A percentile compares a stretch with the other conserved stretches of the same genome.
These are phyloP conservation scores for Ichneumon xanthorius DNA, from an alignment of 2,888 invertebrate species.

Conservation along the genomic window DNA sequence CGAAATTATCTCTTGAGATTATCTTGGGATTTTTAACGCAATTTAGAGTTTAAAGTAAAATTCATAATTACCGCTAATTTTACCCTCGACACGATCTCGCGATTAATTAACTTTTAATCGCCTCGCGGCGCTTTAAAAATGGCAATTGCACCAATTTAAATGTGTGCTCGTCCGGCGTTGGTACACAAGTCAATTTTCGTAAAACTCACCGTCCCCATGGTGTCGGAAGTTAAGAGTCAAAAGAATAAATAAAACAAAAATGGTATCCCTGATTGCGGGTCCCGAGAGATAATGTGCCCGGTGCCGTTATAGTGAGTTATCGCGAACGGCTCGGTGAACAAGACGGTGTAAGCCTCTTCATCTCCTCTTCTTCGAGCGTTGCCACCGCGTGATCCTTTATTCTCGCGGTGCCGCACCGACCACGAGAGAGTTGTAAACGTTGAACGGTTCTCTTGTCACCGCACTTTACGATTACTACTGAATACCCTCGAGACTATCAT, in stretches of 20 bases:
- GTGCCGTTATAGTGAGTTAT: constrained; percentile 53
- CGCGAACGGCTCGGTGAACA: constrained; percentile 18
- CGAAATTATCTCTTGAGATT: neutral
- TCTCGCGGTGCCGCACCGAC: neutral
- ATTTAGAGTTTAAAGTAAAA: neutral
- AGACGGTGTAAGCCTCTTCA: constrained; percentile 15
- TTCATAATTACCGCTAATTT: neutral
- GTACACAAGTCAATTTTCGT: neutral
- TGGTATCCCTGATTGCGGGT: constrained; percentile 2
- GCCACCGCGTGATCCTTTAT: neutral
- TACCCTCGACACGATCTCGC: neutral
- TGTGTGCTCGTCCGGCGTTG: neutral
- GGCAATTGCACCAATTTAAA: neutral
- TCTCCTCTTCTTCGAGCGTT: neutral
- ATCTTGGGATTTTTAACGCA: neutral
- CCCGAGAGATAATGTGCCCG: constrained; percentile 2
- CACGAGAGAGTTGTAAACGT: neutral
- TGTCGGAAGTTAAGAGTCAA: too few relatives aligned
- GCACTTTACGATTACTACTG: constrained; percentile 25
- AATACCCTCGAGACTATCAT: neutral
- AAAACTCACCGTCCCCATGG: neutral
- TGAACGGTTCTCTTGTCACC: constrained; percentile 19
- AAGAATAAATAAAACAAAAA: neutral
- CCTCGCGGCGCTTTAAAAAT: neutral
- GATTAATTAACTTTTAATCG: neutral